Base-by-base conservation (phyloP, 2,113 vertebrate genomes). In the Platycercus adscitus region DNA sequence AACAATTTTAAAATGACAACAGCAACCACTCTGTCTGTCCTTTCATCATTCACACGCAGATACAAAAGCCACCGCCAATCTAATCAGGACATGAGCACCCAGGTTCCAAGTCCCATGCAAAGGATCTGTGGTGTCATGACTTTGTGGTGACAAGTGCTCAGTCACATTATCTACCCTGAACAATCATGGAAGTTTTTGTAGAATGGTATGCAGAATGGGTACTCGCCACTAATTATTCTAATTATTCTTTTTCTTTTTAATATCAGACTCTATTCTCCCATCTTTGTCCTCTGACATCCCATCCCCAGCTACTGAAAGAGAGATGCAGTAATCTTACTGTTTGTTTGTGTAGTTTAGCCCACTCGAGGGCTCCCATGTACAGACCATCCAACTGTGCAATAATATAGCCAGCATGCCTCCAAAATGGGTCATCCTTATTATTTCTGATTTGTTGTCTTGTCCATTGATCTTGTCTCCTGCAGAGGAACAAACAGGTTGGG, bases 301-400 rank as follows among this genome's bases (percentile, higher is more conserved):
- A 80, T 20, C 24, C 89, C 80, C 85, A 81, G 66, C 47, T 44
- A 91, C 66, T 89, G 60, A 96, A 86, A 91, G 78, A 93, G 33
- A 94, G 68, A n/a, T 61, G 79, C 75, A 82, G 60, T 55, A 82
- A 25, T 94, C 96, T 92, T 93, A 99, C 99, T 98, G 98, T 97
- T 86, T 73, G 96, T 12, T 98, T 97, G 19, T 98, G 94, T 28
- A 89, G 95, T 50, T 96, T 88, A 95, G 99, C 98, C 98, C 98
- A 99, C 35, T 98, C 97, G 17, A 95, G 71, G 3, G 97, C 98
- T 87, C 99, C 99, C 26, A 98, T 97, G 52, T 99, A 98, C 20
- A 99, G 97, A 23, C 99, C 99, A 80, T 99, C 99, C 96, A 99
- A 37, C 96, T 99, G 99, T 37, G 98, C 97, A 77, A 99, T n/a